Evolutionary conservation across 2,888 invertebrate species (phyloP).

Genomic region (Pomacea canaliculata): DNA sequence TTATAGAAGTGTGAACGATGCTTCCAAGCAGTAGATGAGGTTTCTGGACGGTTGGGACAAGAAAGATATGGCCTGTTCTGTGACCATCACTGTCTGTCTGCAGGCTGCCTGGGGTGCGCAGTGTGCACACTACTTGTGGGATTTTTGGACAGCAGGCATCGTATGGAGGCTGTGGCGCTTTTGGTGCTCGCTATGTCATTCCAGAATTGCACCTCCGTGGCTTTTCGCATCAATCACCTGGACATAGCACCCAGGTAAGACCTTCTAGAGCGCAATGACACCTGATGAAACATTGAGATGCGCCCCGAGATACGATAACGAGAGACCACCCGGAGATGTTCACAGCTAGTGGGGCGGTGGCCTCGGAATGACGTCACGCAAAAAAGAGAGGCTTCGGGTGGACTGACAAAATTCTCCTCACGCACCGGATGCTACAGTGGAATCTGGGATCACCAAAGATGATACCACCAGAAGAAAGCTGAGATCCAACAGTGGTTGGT

Average conservation of each 20-base stretch:
- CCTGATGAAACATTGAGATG: not conserved
- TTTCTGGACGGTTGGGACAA: too few species aligned
- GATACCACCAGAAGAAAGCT: too few species aligned
- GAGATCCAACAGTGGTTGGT: too few species aligned
- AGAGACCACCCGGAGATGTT: too few species aligned
- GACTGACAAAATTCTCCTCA: too few species aligned
- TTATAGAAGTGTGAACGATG: too few species aligned
- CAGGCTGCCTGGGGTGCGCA: constrained; percentile 49
- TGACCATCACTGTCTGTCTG: not conserved
- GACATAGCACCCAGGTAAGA: constrained; percentile 61
- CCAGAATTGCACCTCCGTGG: constrained; percentile 41
- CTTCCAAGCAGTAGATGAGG: too few species aligned
- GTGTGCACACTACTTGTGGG: constrained; percentile 40
- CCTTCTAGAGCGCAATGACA: not conserved
- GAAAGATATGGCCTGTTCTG: too few species aligned
- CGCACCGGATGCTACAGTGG: too few species aligned
- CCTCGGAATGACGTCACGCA: not conserved
- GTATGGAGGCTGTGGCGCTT: constrained; percentile 32
- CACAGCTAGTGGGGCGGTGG: too few species aligned
- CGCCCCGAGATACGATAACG: too few species aligned
- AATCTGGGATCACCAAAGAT: too few species aligned
- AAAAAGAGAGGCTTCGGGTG: not conserved
- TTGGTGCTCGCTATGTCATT: constrained; percentile 45
- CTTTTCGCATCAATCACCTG: constrained; percentile 61
- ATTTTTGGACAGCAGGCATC: constrained; percentile 33